Evolutionary conservation across 2,888 invertebrate species (phyloP).

Genomic region (Calliphora vomitoria): DNA sequence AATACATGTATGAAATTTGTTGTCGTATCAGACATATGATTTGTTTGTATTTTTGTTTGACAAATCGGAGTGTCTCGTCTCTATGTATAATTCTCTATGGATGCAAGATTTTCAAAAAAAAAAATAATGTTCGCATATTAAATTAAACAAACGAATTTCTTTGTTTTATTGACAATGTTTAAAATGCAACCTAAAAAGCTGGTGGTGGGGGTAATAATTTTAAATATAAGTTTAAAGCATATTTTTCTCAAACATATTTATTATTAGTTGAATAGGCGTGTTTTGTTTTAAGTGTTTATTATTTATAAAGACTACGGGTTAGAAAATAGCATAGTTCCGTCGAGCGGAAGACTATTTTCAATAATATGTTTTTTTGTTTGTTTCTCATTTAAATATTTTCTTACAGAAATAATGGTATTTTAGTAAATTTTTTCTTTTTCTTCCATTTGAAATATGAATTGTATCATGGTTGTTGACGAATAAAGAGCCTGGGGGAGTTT

Average conservation of each 20-base stretch:
- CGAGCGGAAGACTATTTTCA: conserved; percentile 28
- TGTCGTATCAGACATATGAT: no score
- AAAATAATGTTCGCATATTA: no score
- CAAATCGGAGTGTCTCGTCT: no score
- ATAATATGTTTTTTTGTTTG: conserved; percentile 22
- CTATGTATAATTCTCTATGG: no score
- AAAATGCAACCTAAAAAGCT: conserved; percentile 4
- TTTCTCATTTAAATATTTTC: conserved; percentile 56
- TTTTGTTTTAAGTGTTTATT: conserved; percentile 39
- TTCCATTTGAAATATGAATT: conserved; percentile 41
- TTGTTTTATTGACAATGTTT: neutral
- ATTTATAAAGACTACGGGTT: conserved; percentile 46
- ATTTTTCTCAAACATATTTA: conserved; percentile 39
- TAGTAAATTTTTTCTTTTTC: conserved; percentile 25
- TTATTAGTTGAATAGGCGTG: conserved; percentile 50
- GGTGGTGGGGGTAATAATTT: neutral
- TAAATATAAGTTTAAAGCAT: conserved; percentile 27
- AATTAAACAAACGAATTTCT: neutral
- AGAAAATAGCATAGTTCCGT: conserved; percentile 45
- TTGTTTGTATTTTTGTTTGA: no score
- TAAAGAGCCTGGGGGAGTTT: conserved; percentile 63
- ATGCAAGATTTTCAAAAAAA: no score
- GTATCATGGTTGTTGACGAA: conserved; percentile 50
- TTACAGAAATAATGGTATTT: conserved; percentile 57
- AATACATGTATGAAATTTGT: no score